Percentiles rank a stretch among this genome's conserved stretches.
These are phyloP conservation scores for Temnothorax longispinosus DNA, from an alignment of 1,140 invertebrate species.

Conservation along the genomic window DNA sequence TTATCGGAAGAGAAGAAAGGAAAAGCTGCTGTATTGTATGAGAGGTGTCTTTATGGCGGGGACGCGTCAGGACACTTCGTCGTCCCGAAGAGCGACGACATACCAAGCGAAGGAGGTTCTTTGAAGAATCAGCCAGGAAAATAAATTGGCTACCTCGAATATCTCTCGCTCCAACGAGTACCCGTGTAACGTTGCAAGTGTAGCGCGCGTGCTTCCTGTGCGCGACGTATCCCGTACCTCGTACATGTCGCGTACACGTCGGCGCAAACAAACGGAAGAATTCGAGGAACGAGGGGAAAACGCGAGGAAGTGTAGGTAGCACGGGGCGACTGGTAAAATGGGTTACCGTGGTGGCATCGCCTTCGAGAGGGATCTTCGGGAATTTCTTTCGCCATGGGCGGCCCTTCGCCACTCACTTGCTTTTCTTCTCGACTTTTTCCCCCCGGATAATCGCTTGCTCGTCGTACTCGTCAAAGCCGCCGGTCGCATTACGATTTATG, in stretches of 20 bases:
- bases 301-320: conserved; percentile 3
- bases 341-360: conserved; percentile 34
- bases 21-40: not conserved
- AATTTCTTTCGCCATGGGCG: conserved; percentile 41
- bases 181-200: conserved; percentile 40
- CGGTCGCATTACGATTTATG: conserved; percentile 37
- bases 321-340: conserved; percentile 31
- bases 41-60: not conserved
- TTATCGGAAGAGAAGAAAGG: not conserved
- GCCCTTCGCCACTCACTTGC: conserved; percentile 9
- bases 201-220: conserved; percentile 29
- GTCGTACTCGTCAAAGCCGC: conserved; percentile 21
- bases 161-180: conserved; percentile 50
- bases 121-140: conserved; percentile 47
- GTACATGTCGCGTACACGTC: conserved; percentile 40
- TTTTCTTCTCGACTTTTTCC: conserved; percentile 11
- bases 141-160: conserved; percentile 63
- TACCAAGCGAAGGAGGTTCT: conserved; percentile 33
- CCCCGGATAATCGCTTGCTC: conserved; percentile 36
- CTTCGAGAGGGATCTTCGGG: conserved; percentile 38
- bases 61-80: conserved; percentile 16
- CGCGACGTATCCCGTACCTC: conserved; percentile 2
- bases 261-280: conserved; percentile 56
- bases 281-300: conserved; percentile 41
- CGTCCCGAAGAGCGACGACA: conserved; percentile 18